phyloP scores from a whole-genome alignment of 2,113 vertebrate species.

The Alethe diademata region DNA sequence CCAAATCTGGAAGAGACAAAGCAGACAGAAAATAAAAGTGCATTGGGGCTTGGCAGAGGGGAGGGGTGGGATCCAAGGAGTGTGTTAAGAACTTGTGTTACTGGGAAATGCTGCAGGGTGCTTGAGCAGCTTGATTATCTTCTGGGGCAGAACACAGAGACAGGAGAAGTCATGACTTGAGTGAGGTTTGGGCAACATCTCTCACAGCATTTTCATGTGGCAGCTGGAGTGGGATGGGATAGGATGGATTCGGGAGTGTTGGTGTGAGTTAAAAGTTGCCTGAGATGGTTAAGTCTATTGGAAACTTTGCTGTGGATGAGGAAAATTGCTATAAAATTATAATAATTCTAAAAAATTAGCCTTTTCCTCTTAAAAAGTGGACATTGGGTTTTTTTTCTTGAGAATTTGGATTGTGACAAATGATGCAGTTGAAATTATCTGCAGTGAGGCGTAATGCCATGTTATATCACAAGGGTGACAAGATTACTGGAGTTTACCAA shows the following conservation, averaged over 20 bases:
- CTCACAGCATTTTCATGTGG: fast-evolving
- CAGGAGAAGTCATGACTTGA: not conserved
- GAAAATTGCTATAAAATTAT: not conserved
- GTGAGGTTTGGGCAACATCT: not conserved
- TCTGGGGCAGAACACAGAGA: not conserved
- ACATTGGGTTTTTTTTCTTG: not conserved
- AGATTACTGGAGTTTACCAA: not conserved
- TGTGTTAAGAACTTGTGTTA: fast-evolving
- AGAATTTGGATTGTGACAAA: not conserved
- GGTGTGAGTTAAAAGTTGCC: not conserved
- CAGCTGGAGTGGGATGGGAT: fast-evolving
- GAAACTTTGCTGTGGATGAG: not conserved
- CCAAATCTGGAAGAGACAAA: not conserved
- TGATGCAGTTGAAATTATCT: not conserved
- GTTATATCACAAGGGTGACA: not conserved
- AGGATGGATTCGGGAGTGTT: fast-evolving
- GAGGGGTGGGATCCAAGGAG: not conserved
- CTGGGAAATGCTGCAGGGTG: not conserved
- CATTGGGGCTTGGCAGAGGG: not conserved
- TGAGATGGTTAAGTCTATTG: not conserved
- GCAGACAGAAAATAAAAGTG: not conserved
- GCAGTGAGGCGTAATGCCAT: not conserved
- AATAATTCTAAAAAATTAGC: not conserved
- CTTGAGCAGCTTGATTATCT: not conserved
- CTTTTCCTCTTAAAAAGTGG: not conserved